Evolutionary conservation across 2,113 vertebrate genomes (phyloP).

Genomic region (Grallaria varia): DNA sequence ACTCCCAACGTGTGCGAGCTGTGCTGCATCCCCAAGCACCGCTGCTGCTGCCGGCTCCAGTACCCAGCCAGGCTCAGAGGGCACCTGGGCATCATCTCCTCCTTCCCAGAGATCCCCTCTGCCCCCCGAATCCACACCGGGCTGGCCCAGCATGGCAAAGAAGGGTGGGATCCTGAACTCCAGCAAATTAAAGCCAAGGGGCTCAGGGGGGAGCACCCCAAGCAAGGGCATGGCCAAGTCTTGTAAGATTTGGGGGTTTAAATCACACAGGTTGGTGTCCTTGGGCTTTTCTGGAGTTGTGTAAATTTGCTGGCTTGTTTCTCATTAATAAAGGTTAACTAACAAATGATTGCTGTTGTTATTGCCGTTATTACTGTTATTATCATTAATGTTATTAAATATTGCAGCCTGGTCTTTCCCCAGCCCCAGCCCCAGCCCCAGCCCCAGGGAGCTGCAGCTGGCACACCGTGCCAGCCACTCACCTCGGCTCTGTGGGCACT

Average conservation of each 20-base stretch:
- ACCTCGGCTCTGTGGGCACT: rapidly evolving
- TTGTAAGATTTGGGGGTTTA: background rate
- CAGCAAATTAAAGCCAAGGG: background rate
- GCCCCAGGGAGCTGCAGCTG: background rate
- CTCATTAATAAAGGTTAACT: background rate
- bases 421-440: background rate
- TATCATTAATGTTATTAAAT: background rate
- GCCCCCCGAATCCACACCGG: rapidly evolving
- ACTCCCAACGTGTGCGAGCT: background rate
- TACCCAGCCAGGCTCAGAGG: background rate
- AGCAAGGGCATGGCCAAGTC: background rate
- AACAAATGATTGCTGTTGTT: background rate
- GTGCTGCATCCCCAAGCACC: background rate
- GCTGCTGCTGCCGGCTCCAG: background rate
- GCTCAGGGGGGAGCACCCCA: background rate
- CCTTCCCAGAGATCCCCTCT: background rate
- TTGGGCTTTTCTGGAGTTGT: background rate
- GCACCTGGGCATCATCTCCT: background rate
- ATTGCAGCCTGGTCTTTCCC: background rate
- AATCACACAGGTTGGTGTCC: background rate
- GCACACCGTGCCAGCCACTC: rapidly evolving
- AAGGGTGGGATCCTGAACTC: background rate
- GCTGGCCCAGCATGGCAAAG: background rate
- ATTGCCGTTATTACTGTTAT: background rate
- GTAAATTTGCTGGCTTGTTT: background rate